Evolutionary conservation across 2,113 vertebrate species (phyloP), one percentile per base, ranked within the genome.

Genomic region (Catharus bicknelli): DNA sequence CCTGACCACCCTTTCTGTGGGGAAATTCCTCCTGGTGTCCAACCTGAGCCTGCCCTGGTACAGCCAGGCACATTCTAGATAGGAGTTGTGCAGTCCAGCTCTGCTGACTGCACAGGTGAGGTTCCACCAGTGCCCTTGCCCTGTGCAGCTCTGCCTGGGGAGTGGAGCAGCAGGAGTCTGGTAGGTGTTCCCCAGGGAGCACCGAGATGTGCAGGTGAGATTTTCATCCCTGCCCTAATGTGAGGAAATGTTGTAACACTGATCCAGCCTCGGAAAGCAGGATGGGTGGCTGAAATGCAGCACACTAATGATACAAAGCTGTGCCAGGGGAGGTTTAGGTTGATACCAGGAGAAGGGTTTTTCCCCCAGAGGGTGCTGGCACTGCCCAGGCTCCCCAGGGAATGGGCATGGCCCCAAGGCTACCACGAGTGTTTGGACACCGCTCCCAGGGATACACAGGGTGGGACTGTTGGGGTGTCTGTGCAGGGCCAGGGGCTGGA

Each of bases 281-380:
- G 26, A 2, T 4, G 21, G 50, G 30, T 0, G 0, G 32, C 47
- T 2, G 0, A 5, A 55, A 23, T 18, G 22, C 69, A 25, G 27
- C 16, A 16, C 51, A 10, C 5, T 10, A 7, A 16, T 7, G 16
- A 10, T 19, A 19, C 0, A 1, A 14, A 64, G 22, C 26, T 53
- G 59, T 19, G 38, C 36, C 38, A 45, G 23, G 23, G 16, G 45
- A 74, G 53, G 13, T n/a, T n/a, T 34, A n/a, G 32, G 27, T 13
- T 29, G n/a, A 3, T 59, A n/a, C 21, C 19, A 54, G 77, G 32
- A 53, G 30, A n/a, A 67, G 32, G 3, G 14, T 7, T 26, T 55
- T 43, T 15, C 7, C 16, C 15, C 16, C 40, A 12, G 32, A 45
- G 27, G 38, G 12, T 59, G 10, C 3, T 30, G 62, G n/a, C 48